Evolutionary conservation across 2,888 invertebrate genomes (phyloP).

Genomic region (Orgyia antiqua): DNA sequence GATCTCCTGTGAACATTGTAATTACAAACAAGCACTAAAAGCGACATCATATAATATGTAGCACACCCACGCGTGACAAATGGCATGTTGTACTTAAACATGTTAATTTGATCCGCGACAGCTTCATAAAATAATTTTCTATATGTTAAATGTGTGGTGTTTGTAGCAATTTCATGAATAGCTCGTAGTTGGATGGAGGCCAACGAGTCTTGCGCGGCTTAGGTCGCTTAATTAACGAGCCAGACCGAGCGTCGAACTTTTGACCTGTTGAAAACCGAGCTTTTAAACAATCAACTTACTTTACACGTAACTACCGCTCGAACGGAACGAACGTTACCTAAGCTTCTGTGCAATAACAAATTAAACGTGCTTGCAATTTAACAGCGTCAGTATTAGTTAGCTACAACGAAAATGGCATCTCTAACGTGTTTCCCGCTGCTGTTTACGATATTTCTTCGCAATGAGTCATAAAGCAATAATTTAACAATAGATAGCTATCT

Average conservation of each 20-base stretch:
- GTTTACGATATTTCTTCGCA: too few relatives aligned
- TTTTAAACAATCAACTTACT: conserved; percentile 59
- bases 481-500: too few relatives aligned
- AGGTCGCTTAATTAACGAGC: conserved; percentile 75
- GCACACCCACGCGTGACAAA: conserved; percentile 49
- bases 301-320: conserved; percentile 45
- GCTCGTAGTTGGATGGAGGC: conserved; percentile 54
- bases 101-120: conserved; percentile 45
- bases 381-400: too few relatives aligned
- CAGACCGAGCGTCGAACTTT: conserved; percentile 55
- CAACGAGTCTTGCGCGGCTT: conserved; percentile 62
- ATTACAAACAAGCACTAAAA: conserved; percentile 12
- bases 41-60: conserved; percentile 29
- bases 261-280: conserved; percentile 73
- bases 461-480: too few relatives aligned
- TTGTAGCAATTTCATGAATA: conserved; percentile 69
- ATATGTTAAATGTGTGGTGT: conserved; percentile 34
- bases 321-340: conserved; percentile 40
- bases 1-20: too few relatives aligned
- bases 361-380: too few relatives aligned
- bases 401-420: too few relatives aligned
- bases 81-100: conserved; percentile 42
- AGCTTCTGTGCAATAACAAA: conserved; percentile 23
- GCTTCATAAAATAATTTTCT: conserved; percentile 50
- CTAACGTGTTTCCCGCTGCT: too few relatives aligned